phyloP scores from a whole-genome alignment of 2,888 invertebrate genomes.

The Campoletis raptor region DNA sequence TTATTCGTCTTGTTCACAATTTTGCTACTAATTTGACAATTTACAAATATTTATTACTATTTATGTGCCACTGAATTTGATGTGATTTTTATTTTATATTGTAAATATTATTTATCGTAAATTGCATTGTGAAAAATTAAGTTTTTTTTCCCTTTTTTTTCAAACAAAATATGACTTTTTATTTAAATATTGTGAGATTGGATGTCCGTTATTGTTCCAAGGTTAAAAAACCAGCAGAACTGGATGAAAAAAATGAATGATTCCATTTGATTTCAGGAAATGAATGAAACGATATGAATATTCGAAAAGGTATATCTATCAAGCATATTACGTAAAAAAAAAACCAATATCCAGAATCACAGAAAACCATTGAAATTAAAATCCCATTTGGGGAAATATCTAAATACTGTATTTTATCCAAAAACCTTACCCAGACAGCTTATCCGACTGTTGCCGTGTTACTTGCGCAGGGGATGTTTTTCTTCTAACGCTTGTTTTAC shows the following conservation, averaged over 20 bases:
- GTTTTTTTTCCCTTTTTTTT: neutral
- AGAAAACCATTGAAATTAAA: slow-evolving; percentile 4
- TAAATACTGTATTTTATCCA: slow-evolving; percentile 50
- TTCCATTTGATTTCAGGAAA: neutral
- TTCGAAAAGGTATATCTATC: neutral
- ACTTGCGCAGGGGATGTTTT: slow-evolving; percentile 89
- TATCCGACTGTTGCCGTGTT: slow-evolving; percentile 82
- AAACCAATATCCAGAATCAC: neutral
- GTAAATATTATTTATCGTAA: neutral
- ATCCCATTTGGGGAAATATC: slow-evolving; percentile 3
- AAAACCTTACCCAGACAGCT: slow-evolving; percentile 82
- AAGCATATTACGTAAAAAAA: neutral
- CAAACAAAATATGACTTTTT: neutral
- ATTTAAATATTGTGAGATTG: neutral
- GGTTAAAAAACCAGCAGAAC: neutral
- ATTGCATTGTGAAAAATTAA: neutral
- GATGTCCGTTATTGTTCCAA: neutral
- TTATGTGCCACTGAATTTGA: neutral
- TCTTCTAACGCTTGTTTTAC: slow-evolving; percentile 88
- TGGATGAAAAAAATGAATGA: neutral
- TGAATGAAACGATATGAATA: neutral
- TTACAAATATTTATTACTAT: neutral
- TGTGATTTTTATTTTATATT: neutral
- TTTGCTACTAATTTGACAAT: neutral
- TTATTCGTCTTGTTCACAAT: neutral